These are phyloP conservation scores for Neostethus bicornis DNA, from an alignment of 2,797 vertebrate species.

Conservation along the genomic window DNA sequence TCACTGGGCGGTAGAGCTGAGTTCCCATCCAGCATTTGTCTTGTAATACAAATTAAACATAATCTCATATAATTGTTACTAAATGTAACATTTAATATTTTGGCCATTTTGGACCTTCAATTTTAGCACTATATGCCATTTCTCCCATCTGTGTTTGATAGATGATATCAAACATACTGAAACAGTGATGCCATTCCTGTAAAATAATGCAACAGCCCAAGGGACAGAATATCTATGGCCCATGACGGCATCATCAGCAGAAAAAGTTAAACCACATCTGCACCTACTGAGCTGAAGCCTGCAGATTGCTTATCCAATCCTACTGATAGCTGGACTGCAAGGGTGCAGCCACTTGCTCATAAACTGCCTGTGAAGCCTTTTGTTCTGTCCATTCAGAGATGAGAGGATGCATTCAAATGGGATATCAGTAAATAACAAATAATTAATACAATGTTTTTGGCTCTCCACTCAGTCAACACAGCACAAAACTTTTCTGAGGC, in stretches of 20 bases:
- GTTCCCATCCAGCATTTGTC: too few species aligned
- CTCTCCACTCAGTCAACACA: too few species aligned
- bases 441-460: too few species aligned
- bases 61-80: too few species aligned
- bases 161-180: slow-evolving; percentile 45
- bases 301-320: slow-evolving; percentile 66
- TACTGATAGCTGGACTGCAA: slow-evolving; percentile 41
- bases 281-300: slow-evolving; percentile 67
- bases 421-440: too few species aligned
- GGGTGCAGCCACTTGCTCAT: slow-evolving; percentile 45
- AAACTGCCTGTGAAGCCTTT: slow-evolving; percentile 24
- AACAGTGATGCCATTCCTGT: slow-evolving; percentile 62
- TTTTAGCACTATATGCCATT: slow-evolving; percentile 47
- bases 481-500: too few species aligned
- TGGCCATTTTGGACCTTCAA: too few species aligned
- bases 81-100: too few species aligned
- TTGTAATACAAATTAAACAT: too few species aligned
- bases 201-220: slow-evolving; percentile 52
- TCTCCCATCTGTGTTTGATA: slow-evolving; percentile 35
- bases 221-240: slow-evolving; percentile 48
- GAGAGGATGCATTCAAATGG: slow-evolving; percentile 38
- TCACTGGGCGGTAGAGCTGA: too few species aligned
- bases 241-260: slow-evolving; percentile 70
- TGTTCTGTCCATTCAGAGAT: slow-evolving; percentile 15
- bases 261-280: slow-evolving; percentile 62